Evolutionary conservation across 2,113 vertebrate genomes (phyloP).

Genomic region (Ovibos moschatus): DNA sequence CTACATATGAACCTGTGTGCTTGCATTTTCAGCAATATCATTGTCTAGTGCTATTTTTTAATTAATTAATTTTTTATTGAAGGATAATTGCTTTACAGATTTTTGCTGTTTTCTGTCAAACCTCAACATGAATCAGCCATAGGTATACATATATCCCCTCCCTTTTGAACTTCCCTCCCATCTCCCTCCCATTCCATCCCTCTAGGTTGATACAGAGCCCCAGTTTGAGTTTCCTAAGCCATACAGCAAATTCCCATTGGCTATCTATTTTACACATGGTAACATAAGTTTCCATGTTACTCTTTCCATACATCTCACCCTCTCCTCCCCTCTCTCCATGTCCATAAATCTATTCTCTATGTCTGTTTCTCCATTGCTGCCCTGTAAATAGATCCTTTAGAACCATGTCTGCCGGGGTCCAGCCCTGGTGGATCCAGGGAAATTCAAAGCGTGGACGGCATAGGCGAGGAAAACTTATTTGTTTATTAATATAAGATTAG

Average conservation of each 20-base stretch:
- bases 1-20: not conserved
- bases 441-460: too few species aligned
- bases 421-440: too few species aligned
- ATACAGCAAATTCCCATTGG: not conserved
- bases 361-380: not conserved
- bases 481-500: too few species aligned
- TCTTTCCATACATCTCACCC: not conserved
- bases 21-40: not conserved
- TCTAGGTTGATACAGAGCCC: not conserved
- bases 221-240: not conserved
- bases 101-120: not conserved
- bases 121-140: not conserved
- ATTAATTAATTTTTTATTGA: not conserved
- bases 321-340: not conserved
- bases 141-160: not conserved
- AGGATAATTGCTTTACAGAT: not conserved
- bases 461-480: too few species aligned
- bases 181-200: not conserved
- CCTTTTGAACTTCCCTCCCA: not conserved
- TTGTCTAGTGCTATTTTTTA: not conserved
- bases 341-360: not conserved
- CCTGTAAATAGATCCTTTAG: not conserved
- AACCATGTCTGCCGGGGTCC: not conserved
- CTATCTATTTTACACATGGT: not conserved
- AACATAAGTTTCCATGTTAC: not conserved